Conservation (phyloP, 2,113 vertebrate genomes). For the Xiphophorus maculatus region DNA sequence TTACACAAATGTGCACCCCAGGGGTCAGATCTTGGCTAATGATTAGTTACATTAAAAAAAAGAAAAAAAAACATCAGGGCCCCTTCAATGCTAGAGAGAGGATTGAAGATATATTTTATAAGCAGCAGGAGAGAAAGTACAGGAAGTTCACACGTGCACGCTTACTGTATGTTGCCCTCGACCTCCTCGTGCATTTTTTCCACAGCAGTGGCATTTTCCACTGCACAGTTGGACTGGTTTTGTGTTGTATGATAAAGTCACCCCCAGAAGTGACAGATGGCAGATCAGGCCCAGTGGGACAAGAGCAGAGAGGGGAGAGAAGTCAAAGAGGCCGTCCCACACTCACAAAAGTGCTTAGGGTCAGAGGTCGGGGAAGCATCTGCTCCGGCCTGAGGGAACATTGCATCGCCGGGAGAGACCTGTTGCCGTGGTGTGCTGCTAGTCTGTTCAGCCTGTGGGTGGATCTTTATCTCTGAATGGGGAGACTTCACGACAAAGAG, state of each 20-base stretch:
- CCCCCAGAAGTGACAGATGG: constrained; percentile 78
- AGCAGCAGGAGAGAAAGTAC: background rate
- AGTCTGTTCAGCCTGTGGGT: constrained; percentile 59
- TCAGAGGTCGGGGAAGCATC: constrained; percentile 81
- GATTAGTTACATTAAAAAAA: constrained; percentile 39
- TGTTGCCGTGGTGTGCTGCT: constrained; percentile 77
- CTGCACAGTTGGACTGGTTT: constrained; percentile 54
- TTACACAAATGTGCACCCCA: constrained; percentile 56
- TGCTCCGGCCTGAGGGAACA: constrained; percentile 79
- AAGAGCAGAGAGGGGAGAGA: constrained; percentile 57
- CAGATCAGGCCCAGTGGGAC: constrained; percentile 66
- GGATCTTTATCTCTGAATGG: constrained; percentile 66
- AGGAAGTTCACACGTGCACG: background rate
- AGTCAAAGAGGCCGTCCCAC: constrained; percentile 72
- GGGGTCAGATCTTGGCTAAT: constrained; percentile 56
- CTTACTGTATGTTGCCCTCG: constrained; percentile 29
- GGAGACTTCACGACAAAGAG: constrained; percentile 67
- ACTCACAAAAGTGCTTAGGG: constrained; percentile 81
- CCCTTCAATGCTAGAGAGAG: constrained; percentile 3
- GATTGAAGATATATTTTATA: constrained; percentile 7
- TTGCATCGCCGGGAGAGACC: constrained; percentile 75
- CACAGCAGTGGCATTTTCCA: constrained; percentile 69
- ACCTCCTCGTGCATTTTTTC: constrained; percentile 44
- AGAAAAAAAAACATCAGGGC: constrained; percentile 25
- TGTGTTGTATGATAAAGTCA: constrained; percentile 70